These are phyloP conservation scores for Platyscapa corneri DNA, from an alignment of 1,140 invertebrate species.

Conservation along the genomic window DNA sequence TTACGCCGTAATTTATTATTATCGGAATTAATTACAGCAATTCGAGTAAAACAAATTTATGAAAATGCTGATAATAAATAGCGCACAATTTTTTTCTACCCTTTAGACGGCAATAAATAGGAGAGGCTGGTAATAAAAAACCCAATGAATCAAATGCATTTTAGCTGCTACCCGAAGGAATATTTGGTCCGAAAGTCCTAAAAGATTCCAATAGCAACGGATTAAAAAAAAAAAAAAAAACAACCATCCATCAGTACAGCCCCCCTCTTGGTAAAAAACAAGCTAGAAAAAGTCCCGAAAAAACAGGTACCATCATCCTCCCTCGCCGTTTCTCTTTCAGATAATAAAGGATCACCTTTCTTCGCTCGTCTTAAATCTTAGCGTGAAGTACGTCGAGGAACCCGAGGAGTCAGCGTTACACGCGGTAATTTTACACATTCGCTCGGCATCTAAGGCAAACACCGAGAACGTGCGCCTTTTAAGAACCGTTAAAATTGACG, in stretches of 20 bases:
- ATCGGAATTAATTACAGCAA: no score
- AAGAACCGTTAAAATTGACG: conserved; percentile 42
- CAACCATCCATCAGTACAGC: background rate
- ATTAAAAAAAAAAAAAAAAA: background rate
- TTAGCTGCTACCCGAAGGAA: background rate
- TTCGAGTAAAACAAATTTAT: background rate
- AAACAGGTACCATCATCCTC: conserved; percentile 40
- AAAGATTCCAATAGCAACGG: conserved; percentile 10
- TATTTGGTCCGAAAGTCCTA: background rate
- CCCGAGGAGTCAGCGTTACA: conserved; percentile 40
- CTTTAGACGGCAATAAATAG: conserved; percentile 6
- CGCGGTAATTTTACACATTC: conserved; percentile 38
- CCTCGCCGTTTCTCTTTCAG: conserved; percentile 9
- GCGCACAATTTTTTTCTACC: background rate
- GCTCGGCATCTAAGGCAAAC: background rate
- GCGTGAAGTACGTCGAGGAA: background rate
- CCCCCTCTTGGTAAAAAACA: conserved; percentile 6
- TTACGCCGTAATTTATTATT: no score
- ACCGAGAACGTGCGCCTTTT: conserved; percentile 20
- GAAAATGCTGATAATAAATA: background rate
- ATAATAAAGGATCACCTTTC: conserved; percentile 5
- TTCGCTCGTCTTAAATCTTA: conserved; percentile 17
- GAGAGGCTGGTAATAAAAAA: background rate
- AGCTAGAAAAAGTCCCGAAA: background rate
- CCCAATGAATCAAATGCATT: conserved; percentile 29